Base-by-base conservation (phyloP, 2,797 vertebrate species). In the Micromesistius poutassou region DNA sequence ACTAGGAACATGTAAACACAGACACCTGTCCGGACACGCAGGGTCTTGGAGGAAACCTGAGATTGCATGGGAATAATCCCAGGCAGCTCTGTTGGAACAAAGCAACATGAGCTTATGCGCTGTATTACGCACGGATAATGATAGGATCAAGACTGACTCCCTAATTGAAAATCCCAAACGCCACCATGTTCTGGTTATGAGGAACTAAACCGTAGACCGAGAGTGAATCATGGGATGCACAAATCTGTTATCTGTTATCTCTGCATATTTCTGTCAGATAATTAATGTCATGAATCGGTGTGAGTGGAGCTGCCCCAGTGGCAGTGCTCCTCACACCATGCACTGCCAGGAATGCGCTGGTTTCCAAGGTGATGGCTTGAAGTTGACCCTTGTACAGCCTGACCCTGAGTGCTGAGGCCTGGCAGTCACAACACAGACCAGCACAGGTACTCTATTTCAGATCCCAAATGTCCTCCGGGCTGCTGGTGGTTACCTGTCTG, bases 221-320 rank as follows among this genome's bases (percentile, higher is more conserved):
- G 50, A 62, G 50, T 66, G 9, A 25, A 10, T 66, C 62, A 66
- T 66, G n/a, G 62, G 84, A 25, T 85, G 84, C 79, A 84, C 81
- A 83, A 80, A 86, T 88, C 85, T 76, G 77, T 12, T 25, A 68
- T 68, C 87, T 75, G 83, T 80, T 82, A 75, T 83, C 79, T 76
- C 75, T 72, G n/a, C 38, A 30, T 78, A 81, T 87, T 91, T 79
- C 83, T 86, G 82, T 77, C 75, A 78, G 79, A 87, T 91, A 91
- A 91, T 91, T 72, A 89, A 93, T 91, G 0, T 91, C 90, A 93
- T 94, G 93, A 94, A 94, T 94, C 93, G 93, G 93, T 82, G 89
- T 90, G 90, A 90, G 83, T 8, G 79, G 88, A 86, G 83, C 81
- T 76, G 78, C 5, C 13, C 30, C 70, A 14, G 30, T 19, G 13